Evolutionary conservation across 1,140 invertebrate species (phyloP).

Genomic region (Cydia fagiglandana): DNA sequence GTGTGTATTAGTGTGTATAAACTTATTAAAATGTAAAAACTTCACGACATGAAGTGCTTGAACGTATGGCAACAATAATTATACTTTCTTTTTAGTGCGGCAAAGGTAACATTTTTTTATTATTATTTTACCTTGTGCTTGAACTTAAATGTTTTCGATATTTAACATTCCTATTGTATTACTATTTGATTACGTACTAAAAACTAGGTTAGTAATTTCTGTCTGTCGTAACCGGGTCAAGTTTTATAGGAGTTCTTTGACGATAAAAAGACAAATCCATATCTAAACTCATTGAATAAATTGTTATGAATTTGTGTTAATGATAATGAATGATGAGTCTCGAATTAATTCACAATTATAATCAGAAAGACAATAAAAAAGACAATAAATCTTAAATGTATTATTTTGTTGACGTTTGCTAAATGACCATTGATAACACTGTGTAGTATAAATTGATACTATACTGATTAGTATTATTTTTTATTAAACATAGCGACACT

Average conservation of each 20-base stretch:
- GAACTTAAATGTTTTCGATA: background rate
- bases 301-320: too few species aligned
- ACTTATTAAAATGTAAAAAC: background rate
- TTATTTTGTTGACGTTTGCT: too few species aligned
- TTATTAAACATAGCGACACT: too few species aligned
- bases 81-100: constrained; percentile 21
- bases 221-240: background rate
- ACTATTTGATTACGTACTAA: background rate
- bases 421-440: too few species aligned
- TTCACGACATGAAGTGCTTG: background rate
- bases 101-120: constrained; percentile 3
- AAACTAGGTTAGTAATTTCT: background rate
- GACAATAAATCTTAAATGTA: too few species aligned
- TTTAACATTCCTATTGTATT: background rate
- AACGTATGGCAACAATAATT: constrained; percentile 7
- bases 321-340: too few species aligned
- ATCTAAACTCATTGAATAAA: too few species aligned
- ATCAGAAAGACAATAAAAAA: too few species aligned
- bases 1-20: background rate
- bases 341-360: too few species aligned
- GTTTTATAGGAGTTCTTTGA: background rate
- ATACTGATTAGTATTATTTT: too few species aligned
- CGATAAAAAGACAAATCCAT: too few species aligned
- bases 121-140: constrained; percentile 2
- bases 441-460: too few species aligned